Conservation (phyloP, 2,113 vertebrate genomes). For the Speoplatyrhinus poulsoni region DNA sequence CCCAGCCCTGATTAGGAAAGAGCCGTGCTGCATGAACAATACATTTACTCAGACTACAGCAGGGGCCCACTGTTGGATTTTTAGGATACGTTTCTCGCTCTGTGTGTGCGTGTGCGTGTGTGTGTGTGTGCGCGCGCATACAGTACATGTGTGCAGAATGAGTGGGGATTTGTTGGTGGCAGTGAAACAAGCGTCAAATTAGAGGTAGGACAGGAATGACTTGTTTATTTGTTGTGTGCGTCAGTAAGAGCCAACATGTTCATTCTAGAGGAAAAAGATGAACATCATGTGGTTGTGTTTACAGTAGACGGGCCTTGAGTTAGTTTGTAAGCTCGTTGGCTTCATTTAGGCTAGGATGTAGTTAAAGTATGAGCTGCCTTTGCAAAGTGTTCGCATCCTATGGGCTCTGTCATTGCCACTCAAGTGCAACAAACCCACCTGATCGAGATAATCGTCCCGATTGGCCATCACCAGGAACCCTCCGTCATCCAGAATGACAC, state of each 20-base stretch:
- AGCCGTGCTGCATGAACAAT: constrained; percentile 62
- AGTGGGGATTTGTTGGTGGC: background rate
- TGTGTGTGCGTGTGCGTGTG: background rate
- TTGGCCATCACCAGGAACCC: constrained; percentile 98
- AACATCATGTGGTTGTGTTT: background rate
- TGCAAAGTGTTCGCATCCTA: background rate
- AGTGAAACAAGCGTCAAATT: constrained; percentile 7
- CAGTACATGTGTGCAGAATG: background rate
- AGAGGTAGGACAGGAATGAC: background rate
- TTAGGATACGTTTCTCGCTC: background rate
- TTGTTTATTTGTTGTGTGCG: background rate
- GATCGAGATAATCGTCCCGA: constrained; percentile 81
- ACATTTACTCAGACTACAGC: constrained; percentile 66
- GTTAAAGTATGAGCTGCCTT: background rate
- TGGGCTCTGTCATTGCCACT: background rate
- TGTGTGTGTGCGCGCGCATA: background rate
- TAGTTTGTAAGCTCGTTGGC: too few relatives aligned
- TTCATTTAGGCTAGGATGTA: too few relatives aligned
- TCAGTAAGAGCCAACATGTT: background rate
- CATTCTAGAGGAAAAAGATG: background rate
- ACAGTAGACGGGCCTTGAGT: too few relatives aligned
- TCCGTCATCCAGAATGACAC: constrained; percentile 93
- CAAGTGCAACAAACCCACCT: constrained; percentile 74
- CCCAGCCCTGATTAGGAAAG: constrained; percentile 67
- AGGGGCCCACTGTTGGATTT: constrained; percentile 32